A percentile compares a stretch with the other conserved stretches of the same genome.
phyloP scores from a whole-genome alignment of 2,888 invertebrate species.

The Sesia bembeciformis region DNA sequence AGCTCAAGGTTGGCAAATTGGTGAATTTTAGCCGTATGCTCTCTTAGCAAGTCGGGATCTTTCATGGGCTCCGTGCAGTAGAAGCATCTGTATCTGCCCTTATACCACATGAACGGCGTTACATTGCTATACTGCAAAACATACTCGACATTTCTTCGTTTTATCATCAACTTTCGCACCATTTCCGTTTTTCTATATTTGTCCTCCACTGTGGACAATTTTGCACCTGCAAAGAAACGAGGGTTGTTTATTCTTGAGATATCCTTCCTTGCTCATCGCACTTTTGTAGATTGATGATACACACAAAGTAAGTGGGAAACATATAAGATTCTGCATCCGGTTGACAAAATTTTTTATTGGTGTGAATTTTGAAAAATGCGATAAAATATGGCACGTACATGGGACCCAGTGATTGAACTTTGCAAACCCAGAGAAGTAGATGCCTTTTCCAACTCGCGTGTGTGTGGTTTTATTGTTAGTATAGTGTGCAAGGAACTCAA shows the following conservation, averaged over 20 bases:
- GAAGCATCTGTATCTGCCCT: constrained; percentile 57
- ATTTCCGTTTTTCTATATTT: constrained; percentile 56
- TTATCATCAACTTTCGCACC: constrained; percentile 46
- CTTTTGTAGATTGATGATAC: too few relatives aligned
- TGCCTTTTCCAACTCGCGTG: too few relatives aligned
- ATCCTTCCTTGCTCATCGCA: too few relatives aligned
- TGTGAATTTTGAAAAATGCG: too few relatives aligned
- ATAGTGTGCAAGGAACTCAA: too few relatives aligned
- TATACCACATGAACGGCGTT: constrained; percentile 63
- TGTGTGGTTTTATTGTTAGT: too few relatives aligned
- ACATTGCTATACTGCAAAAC: constrained; percentile 58
- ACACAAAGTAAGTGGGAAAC: too few relatives aligned
- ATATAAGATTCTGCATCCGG: too few relatives aligned
- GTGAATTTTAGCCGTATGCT: constrained; percentile 43
- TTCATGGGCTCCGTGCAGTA: constrained; percentile 55
- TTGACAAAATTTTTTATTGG: too few relatives aligned
- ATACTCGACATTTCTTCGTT: constrained; percentile 58
- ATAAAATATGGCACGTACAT: too few relatives aligned
- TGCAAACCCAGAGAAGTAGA: too few relatives aligned
- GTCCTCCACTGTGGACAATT: constrained; percentile 50
- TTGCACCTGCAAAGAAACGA: constrained; percentile 53
- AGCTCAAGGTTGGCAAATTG: constrained; percentile 51
- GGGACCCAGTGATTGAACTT: too few relatives aligned
- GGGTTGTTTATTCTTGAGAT: constrained; percentile 1
- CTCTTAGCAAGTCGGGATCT: constrained; percentile 39